Conservation (phyloP, 2,797 vertebrate genomes). For the Parauchenoglanis ngamensis region DNA sequence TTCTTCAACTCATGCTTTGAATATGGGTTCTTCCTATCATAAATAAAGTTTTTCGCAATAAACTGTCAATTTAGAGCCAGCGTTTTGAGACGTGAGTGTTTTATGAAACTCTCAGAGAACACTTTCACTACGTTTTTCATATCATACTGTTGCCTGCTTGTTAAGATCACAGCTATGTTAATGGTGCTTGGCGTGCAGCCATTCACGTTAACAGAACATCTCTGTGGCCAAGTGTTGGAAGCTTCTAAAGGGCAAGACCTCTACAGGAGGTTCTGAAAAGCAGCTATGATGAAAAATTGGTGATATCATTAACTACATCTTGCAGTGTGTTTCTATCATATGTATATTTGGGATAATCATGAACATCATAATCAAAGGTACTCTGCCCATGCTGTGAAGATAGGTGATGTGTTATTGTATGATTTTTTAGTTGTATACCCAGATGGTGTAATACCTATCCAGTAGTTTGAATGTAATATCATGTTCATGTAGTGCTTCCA, state of each 20-base stretch:
- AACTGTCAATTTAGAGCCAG: neutral
- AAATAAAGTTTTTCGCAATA: neutral
- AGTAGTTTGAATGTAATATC: constrained; percentile 19
- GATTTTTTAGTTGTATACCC: neutral
- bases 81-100: constrained; percentile 1
- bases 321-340: neutral
- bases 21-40: neutral
- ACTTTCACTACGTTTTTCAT: constrained; percentile 38
- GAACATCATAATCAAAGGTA: neutral
- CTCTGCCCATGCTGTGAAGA: constrained; percentile 9
- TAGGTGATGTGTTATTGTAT: neutral
- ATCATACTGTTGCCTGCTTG: constrained; percentile 43
- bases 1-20: neutral
- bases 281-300: neutral
- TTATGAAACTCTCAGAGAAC: neutral
- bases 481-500: constrained; percentile 37
- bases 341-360: neutral
- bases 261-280: constrained; percentile 22
- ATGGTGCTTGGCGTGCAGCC: constrained; percentile 39
- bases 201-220: constrained; percentile 32
- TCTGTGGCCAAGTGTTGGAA: constrained; percentile 39
- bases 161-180: constrained; percentile 47
- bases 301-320: constrained; percentile 23
- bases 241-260: constrained; percentile 18
- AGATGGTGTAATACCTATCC: constrained; percentile 23